Percentiles rank a stretch among this genome's conserved stretches.
phyloP scores from a whole-genome alignment of 2,797 vertebrate species.

The Mus spretus region DNA sequence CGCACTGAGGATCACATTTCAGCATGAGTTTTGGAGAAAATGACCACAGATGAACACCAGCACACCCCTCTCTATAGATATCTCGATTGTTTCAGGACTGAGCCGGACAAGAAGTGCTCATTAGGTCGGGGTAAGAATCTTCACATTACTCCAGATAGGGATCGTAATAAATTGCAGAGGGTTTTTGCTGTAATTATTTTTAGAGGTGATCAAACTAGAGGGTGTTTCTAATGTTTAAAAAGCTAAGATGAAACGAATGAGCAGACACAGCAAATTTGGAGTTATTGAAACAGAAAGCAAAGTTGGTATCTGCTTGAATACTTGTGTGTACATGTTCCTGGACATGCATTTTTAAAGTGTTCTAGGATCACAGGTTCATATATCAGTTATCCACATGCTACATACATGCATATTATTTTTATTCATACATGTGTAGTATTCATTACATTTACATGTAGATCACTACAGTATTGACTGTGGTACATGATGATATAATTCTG shows the following conservation, averaged over 20 bases:
- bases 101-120: not conserved
- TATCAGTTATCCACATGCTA: not conserved
- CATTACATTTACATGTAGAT: not conserved
- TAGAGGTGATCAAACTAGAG: not conserved
- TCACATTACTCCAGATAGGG: not conserved
- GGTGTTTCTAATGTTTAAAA: not conserved
- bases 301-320: not conserved
- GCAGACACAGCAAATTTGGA: slow-evolving; percentile 27
- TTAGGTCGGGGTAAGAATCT: not conserved
- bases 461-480: not conserved
- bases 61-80: not conserved
- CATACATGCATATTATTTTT: not conserved
- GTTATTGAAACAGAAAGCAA: slow-evolving; percentile 24
- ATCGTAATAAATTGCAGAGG: not conserved
- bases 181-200: not conserved
- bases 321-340: too few species aligned
- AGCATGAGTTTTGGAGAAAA: not conserved
- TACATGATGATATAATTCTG: not conserved
- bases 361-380: not conserved
- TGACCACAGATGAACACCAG: not conserved
- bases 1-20: not conserved
- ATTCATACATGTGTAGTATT: not conserved
- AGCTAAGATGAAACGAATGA: not conserved
- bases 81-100: not conserved
- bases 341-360: not conserved